Base-by-base conservation (phyloP, 2,888 invertebrate species). In the Agrilus cyanescens region DNA sequence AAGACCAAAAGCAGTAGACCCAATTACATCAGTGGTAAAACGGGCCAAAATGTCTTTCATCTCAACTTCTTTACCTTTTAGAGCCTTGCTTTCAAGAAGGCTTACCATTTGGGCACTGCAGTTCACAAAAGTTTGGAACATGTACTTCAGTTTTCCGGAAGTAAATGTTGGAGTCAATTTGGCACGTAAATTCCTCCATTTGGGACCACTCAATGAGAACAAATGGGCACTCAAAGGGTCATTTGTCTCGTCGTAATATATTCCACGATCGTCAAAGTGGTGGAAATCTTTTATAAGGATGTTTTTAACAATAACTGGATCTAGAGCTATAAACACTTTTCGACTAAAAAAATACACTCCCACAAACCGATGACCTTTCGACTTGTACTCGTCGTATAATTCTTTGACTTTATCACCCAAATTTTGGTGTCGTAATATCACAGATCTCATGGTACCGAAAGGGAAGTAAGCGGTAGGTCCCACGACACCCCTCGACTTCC, bases 131-230 rank as follows among this genome's bases (percentile, higher is more conserved):
- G 75, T 70, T 1, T 67, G 67, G 51, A 77, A 79, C 76, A 82
- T 79, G 2, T 63, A 70, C 58, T 77, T 82, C 37, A 83, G 60
- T 60, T 80, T 82, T 6, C 76, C 78, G 0, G 80, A 72, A 1
- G 82, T 75, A 56, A 82, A 84, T 0, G 77, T 73, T 0, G 82
- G 78, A 1, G 81, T 73, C 53, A 83, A 62, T 52, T 79, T 79
- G 0, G 70, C 51, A 12, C 83, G 68, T 18, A 82, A 59, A 37
- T 66, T 69, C 54, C 72, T 78, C 83, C 84, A 84, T 38, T 71
- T 67, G 7, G 71, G 63, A 1, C 75, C 77, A 37, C 69, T 67
- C 34, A 74, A 57, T 44, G 73, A 69, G 52, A 81, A 78, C 4
- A 82, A 58, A 58, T 76, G 76, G 1, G 70, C 74, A 6, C 77